These are phyloP conservation scores for Prorops nasuta DNA, from an alignment of 1,140 invertebrate species.

Conservation along the genomic window DNA sequence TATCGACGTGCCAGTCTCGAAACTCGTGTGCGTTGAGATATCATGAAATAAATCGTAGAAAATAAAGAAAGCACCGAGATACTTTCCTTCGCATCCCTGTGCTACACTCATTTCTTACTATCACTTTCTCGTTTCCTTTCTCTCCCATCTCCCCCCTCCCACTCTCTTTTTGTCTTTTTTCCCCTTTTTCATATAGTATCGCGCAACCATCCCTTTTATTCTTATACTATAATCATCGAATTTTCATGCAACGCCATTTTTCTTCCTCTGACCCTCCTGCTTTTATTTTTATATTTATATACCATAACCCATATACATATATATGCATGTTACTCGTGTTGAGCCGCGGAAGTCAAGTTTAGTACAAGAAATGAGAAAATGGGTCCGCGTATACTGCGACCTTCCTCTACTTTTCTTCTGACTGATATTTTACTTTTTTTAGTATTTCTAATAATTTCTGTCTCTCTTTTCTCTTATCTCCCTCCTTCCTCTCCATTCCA, in stretches of 20 bases:
- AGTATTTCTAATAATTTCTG: slow-evolving; percentile 49
- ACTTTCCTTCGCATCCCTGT: slow-evolving; percentile 3
- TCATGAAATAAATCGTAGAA: slow-evolving; percentile 30
- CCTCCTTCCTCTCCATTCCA: background rate
- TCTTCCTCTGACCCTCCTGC: too few species aligned
- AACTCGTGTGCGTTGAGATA: slow-evolving; percentile 7
- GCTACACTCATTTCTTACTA: background rate
- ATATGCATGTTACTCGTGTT: too few species aligned
- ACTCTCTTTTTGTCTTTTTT: background rate
- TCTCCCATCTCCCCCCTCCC: background rate
- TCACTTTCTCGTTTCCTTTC: background rate
- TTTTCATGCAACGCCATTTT: too few species aligned
- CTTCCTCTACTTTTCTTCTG: slow-evolving; percentile 21
- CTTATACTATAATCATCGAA: too few species aligned
- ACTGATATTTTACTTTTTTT: slow-evolving; percentile 39
- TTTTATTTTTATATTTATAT: too few species aligned
- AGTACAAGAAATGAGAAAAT: slow-evolving; percentile 8
- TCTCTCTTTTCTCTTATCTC: too few species aligned
- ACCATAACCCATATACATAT: too few species aligned
- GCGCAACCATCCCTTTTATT: background rate
- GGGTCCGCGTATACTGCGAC: slow-evolving; percentile 16
- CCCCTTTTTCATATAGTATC: too few species aligned
- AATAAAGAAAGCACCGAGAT: slow-evolving; percentile 31
- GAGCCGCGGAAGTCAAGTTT: too few species aligned
- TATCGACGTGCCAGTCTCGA: too few species aligned